These are phyloP conservation scores for Chaetodon trifascialis DNA, from an alignment of 2,113 vertebrate genomes.

Conservation along the genomic window DNA sequence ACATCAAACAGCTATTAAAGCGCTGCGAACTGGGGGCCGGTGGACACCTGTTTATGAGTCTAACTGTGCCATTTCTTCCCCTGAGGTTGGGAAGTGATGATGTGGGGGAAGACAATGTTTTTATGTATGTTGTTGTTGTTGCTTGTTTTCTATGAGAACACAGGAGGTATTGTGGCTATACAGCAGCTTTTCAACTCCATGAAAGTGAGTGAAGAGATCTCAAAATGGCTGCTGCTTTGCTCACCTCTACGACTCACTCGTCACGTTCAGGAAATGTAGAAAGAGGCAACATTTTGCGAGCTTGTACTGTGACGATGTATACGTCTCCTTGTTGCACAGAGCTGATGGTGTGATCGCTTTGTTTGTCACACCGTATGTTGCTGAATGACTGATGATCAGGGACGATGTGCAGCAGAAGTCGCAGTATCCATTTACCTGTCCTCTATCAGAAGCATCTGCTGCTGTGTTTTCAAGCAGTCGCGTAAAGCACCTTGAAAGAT, in stretches of 20 bases:
- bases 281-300: not conserved
- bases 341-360: not conserved
- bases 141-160: conserved; percentile 49
- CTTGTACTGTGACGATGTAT: not conserved
- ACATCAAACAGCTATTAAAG: conserved; percentile 93
- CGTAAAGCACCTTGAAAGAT: not conserved
- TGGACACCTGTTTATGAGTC: conserved; percentile 84
- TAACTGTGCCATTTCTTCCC: conserved; percentile 82
- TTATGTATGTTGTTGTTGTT: conserved; percentile 67
- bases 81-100: conserved; percentile 75
- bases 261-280: not conserved
- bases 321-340: not conserved
- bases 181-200: conserved; percentile 41
- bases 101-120: conserved; percentile 72
- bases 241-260: conserved; percentile 7
- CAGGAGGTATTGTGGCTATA: conserved; percentile 45
- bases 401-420: not conserved
- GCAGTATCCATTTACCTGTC: not conserved
- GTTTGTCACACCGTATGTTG: not conserved
- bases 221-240: conserved; percentile 59
- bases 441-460: conserved; percentile 27
- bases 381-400: not conserved
- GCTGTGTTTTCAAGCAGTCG: not conserved
- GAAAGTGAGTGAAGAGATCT: conserved; percentile 22
- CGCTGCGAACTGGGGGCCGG: conserved; percentile 62